A percentile compares a stretch with the other conserved stretches of the same genome.
These are phyloP conservation scores for Drosophila mimica DNA, from an alignment of 2,888 invertebrate genomes.

Conservation along the genomic window DNA sequence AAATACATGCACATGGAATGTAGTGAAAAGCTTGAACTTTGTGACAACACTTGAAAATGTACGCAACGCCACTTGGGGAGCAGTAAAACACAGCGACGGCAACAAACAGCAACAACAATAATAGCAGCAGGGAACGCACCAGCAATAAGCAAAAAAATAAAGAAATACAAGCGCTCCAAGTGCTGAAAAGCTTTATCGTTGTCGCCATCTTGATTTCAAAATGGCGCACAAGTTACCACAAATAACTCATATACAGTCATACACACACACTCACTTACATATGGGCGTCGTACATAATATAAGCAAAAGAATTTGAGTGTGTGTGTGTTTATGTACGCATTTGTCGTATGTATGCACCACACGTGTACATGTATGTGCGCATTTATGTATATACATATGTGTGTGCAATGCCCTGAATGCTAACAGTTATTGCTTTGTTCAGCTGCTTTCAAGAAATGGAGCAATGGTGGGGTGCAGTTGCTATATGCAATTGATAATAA, in stretches of 20 bases:
- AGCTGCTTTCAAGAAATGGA: conserved; percentile 6
- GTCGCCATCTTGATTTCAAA: conserved; percentile 74
- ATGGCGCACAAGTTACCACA: conserved; percentile 61
- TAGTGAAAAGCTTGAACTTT: conserved; percentile 1
- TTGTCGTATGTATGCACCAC: background rate
- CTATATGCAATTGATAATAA: background rate
- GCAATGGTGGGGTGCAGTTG: background rate
- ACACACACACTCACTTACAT: conserved; percentile 4
- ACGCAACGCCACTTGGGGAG: conserved; percentile 21
- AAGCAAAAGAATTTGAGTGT: conserved; percentile 16
- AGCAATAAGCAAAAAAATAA: conserved; percentile 2
- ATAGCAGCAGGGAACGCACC: conserved; percentile 8
- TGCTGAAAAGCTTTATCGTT: conserved; percentile 60
- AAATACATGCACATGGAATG: background rate
- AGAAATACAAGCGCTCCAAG: conserved; percentile 13
- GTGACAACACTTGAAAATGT: conserved; percentile 29
- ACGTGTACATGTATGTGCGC: background rate
- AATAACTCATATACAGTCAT: background rate
- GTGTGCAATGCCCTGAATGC: background rate
- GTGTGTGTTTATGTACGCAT: background rate
- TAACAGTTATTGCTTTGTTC: conserved; percentile 3
- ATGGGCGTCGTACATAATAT: conserved; percentile 30
- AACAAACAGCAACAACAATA: conserved; percentile 17
- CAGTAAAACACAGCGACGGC: conserved; percentile 20
- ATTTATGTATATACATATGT: background rate